These are phyloP conservation scores for Sebastes trivittatus DNA, from an alignment of 2,797 vertebrate species.

Conservation along the genomic window DNA sequence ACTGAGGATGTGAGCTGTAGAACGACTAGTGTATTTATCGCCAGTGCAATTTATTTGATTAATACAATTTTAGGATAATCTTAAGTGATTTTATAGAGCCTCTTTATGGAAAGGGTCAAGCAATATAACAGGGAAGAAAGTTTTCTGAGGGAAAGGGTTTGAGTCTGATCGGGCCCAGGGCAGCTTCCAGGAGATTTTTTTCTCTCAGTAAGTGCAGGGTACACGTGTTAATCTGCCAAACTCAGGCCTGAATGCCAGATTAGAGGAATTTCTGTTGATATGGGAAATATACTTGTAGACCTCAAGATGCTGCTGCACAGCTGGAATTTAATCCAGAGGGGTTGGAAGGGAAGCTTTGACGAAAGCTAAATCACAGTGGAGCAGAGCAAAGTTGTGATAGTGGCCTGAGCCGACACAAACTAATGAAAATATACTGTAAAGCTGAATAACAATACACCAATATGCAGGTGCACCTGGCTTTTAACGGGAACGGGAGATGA, in stretches of 20 bases:
- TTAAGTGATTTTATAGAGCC: neutral
- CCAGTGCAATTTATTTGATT: neutral
- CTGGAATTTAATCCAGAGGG: conserved; percentile 41
- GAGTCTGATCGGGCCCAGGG: neutral
- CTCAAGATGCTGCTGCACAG: conserved; percentile 10
- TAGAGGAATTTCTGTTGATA: conserved; percentile 30
- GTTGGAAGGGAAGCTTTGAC: conserved; percentile 3
- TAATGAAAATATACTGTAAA: neutral
- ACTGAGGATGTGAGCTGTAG: neutral
- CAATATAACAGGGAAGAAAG: neutral
- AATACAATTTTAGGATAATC: neutral
- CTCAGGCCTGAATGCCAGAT: conserved; percentile 25
- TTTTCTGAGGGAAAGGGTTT: neutral
- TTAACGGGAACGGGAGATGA: no score
- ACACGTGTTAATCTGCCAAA: conserved; percentile 32
- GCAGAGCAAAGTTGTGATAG: neutral
- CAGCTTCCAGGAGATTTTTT: neutral
- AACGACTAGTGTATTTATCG: no score
- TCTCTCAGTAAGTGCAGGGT: neutral
- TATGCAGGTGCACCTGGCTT: no score
- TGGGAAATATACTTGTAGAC: conserved; percentile 16
- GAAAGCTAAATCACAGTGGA: conserved; percentile 1
- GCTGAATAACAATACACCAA: no score
- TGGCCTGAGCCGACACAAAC: neutral
- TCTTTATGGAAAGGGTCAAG: neutral